phyloP scores from a whole-genome alignment of 2,888 invertebrate genomes.

The Macrophya alboannulata region DNA sequence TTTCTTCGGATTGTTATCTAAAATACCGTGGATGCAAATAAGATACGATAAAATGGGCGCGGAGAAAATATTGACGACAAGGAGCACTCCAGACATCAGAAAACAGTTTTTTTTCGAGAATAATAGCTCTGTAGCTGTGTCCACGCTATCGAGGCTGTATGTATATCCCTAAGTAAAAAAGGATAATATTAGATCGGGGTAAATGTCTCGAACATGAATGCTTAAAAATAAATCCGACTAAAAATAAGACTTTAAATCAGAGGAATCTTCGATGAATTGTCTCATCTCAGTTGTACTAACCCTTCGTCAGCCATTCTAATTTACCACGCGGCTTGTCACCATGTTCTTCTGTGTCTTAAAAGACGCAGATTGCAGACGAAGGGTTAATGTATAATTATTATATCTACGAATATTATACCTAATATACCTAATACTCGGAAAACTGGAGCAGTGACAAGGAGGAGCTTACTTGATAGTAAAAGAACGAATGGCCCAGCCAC shows the following conservation, averaged over 20 bases:
- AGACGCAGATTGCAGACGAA: too few species aligned
- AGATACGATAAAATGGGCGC: slow-evolving; percentile 38
- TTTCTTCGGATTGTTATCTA: slow-evolving; percentile 18
- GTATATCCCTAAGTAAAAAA: slow-evolving; percentile 26
- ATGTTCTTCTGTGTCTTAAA: too few species aligned
- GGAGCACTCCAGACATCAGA: slow-evolving; percentile 18
- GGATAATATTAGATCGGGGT: background rate
- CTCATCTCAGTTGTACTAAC: background rate
- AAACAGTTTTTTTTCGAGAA: background rate
- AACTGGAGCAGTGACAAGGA: background rate
- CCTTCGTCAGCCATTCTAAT: too few species aligned
- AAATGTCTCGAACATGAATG: background rate
- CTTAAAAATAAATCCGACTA: background rate
- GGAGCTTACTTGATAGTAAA: slow-evolving; percentile 24
- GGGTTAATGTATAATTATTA: background rate
- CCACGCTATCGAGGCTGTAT: slow-evolving; percentile 24
- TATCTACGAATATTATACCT: background rate
- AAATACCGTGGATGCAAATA: slow-evolving; percentile 42
- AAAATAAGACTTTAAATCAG: background rate
- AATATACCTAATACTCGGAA: background rate
- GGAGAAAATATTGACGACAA: slow-evolving; percentile 43
- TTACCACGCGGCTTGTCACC: too few species aligned
- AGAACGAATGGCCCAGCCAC: slow-evolving; percentile 43
- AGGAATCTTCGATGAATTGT: background rate
- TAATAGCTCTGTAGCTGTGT: slow-evolving; percentile 6